Evolutionary conservation across 1,140 invertebrate species (phyloP), one percentile per base, ranked within the genome.

Genomic region (Tetramorium simillimum): DNA sequence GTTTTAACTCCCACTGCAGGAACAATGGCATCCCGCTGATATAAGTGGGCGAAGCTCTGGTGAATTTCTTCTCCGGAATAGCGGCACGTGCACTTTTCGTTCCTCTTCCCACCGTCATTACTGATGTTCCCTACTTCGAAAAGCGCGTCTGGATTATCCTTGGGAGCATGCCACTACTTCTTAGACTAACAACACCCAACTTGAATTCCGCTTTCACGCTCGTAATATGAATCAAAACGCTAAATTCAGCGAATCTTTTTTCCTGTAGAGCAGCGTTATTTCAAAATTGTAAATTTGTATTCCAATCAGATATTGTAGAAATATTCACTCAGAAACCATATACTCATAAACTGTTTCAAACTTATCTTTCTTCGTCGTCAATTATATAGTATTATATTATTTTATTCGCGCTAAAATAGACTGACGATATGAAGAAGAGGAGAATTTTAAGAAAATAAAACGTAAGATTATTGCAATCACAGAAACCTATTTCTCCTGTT

Each of bases 71-170:
- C 56, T 40, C 24, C 33, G 43, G 40, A 82, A 84, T 33, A 53
- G 24, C 58, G 46, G 16, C 88, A 89, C 75, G 75, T 89, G 88
- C 82, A 24, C 49, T 58, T 81, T 89, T 90, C 88, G 76, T 72
- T 49, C 49, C 78, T 90, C 40, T 88, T 86, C 53, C 84, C 78
- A 73, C 62, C 63, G 73, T 87, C 49, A 84, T 78, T 56, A 76
- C 51, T 51, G 40, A 81, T 81, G 46, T 81, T 81, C 46, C 7
- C 49, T 18, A 24, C 63, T 56, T 81, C 33, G 77, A 51, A 60
- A 77, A 67, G 12, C 33, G 16, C 63, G 51, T 16, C 24, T 40
- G 60, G 60, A 88, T 88, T 88, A 87, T 76, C 81, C 70, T 46
- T 28, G 37, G 80, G 7, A 73, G 37, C 37, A 73, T 72, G 40